These are phyloP conservation scores for Hemibagrus guttatus DNA, from an alignment of 2,797 vertebrate genomes.

Conservation along the genomic window DNA sequence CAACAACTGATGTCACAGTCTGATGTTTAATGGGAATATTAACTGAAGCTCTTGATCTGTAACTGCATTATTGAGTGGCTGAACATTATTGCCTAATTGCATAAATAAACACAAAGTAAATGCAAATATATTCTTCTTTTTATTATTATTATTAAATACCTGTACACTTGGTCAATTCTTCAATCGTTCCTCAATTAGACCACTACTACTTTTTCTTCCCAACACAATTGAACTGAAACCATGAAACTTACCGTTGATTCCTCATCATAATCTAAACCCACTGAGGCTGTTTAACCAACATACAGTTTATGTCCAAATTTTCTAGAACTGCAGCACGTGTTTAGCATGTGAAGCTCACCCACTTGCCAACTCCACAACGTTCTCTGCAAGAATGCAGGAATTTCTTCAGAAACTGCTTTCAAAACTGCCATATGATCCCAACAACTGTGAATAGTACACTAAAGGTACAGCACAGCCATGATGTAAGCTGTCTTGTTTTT, in stretches of 20 bases:
- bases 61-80: not conserved
- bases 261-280: not conserved
- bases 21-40: not conserved
- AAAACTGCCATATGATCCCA: rapidly evolving
- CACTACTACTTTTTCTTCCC: too few species aligned
- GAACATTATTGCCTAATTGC: too few species aligned
- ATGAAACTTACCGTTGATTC: not conserved
- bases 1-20: not conserved
- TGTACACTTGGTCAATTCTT: too few species aligned
- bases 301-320: not conserved
- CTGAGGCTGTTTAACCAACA: not conserved
- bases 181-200: too few species aligned
- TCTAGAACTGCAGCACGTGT: constrained; percentile 59
- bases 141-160: too few species aligned
- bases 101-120: too few species aligned
- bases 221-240: not conserved
- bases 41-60: not conserved
- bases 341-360: constrained; percentile 81
- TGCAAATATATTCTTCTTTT: too few species aligned
- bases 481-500: constrained; percentile 10
- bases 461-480: not conserved
- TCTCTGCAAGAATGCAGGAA: constrained; percentile 68
- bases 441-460: constrained; percentile 18
- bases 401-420: constrained; percentile 53
- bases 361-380: constrained; percentile 71